phyloP scores from a whole-genome alignment of 2,888 invertebrate species.

The Drosophila fulvimacula region DNA sequence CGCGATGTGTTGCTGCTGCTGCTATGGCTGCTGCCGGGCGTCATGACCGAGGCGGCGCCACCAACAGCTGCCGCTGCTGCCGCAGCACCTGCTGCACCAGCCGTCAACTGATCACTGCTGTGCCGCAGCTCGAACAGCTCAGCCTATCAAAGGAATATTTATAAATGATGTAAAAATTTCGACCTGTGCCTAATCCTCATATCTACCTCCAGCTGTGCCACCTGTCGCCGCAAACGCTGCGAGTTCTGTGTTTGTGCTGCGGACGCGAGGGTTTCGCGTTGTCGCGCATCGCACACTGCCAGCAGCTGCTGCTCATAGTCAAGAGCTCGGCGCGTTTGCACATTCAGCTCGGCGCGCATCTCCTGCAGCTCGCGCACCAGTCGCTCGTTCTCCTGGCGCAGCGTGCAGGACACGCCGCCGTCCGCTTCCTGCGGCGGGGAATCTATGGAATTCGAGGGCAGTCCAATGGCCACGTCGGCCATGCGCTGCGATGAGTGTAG shows the following conservation, averaged over 20 bases:
- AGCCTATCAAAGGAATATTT: conserved; percentile 29
- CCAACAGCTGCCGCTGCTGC: conserved; percentile 22
- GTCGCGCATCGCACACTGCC: conserved; percentile 84
- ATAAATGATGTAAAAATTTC: neutral
- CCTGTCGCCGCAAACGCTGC: conserved; percentile 90
- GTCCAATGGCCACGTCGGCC: conserved; percentile 84
- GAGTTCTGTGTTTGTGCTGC: conserved; percentile 87
- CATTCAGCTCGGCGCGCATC: conserved; percentile 86
- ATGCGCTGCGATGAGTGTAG: conserved; percentile 85
- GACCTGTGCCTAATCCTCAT: neutral
- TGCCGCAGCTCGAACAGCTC: conserved; percentile 53
- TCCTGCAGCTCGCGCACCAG: conserved; percentile 87
- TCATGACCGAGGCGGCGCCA: conserved; percentile 39
- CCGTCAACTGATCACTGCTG: conserved; percentile 14
- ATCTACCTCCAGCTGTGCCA: conserved; percentile 89
- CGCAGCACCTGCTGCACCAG: conserved; percentile 18
- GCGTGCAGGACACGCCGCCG: conserved; percentile 64
- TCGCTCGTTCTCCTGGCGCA: conserved; percentile 84
- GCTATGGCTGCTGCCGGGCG: conserved; percentile 44
- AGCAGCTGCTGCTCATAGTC: conserved; percentile 86
- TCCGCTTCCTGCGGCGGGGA: conserved; percentile 83
- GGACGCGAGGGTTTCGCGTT: conserved; percentile 87
- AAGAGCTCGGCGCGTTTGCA: conserved; percentile 86
- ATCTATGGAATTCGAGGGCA: conserved; percentile 83
- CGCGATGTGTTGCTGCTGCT: conserved; percentile 74